A percentile compares a stretch with the other conserved stretches of the same genome.
Conservation (phyloP, 2,113 vertebrate genomes). For the Amia ocellicauda region DNA sequence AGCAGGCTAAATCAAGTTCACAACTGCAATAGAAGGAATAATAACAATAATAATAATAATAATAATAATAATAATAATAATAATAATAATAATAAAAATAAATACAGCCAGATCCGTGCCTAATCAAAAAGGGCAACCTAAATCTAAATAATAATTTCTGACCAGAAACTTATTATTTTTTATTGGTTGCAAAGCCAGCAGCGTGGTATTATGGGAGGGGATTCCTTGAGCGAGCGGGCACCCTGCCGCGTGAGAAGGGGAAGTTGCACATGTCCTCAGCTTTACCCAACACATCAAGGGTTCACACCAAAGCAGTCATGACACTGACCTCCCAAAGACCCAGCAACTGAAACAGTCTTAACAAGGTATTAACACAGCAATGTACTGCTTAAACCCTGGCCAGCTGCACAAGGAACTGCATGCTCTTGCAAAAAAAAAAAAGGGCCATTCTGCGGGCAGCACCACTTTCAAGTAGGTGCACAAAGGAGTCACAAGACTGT, state of each 20-base stretch:
- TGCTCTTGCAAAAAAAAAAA: constrained; percentile 42
- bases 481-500: background rate
- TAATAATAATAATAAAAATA: constrained; percentile 18
- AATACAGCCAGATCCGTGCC: constrained; percentile 24
- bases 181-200: constrained; percentile 30
- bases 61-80: constrained; percentile 21
- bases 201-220: constrained; percentile 21
- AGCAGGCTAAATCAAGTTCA: constrained; percentile 29
- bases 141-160: constrained; percentile 46
- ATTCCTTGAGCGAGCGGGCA: constrained; percentile 30
- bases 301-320: constrained; percentile 65
- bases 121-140: constrained; percentile 40
- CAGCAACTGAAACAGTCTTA: constrained; percentile 66
- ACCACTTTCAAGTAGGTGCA: constrained; percentile 16
- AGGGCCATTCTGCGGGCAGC: constrained; percentile 44
- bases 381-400: constrained; percentile 54
- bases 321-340: constrained; percentile 70
- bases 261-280: constrained; percentile 49
- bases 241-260: constrained; percentile 40
- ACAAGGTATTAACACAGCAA: constrained; percentile 67
- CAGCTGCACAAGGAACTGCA: constrained; percentile 52
- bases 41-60: background rate
- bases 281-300: constrained; percentile 62
- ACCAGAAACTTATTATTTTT: constrained; percentile 51
- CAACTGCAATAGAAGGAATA: background rate